Conservation (phyloP, 92 coral and sea anemone species). For the Zoanthus sociatus region DNA sequence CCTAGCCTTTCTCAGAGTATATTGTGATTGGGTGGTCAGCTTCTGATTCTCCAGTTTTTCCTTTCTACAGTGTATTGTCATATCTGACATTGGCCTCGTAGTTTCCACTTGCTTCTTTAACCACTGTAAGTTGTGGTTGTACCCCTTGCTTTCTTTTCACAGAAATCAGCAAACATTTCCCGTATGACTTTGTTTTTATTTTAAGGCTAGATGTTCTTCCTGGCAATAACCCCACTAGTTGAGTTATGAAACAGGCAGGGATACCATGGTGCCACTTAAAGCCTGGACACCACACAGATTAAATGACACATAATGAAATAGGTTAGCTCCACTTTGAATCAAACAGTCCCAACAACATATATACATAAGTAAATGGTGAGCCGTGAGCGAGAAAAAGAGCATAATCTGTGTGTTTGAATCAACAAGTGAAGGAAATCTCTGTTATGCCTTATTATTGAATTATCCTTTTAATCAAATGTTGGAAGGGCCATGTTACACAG, state of each 20-base stretch:
- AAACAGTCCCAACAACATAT: background rate
- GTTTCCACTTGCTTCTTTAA: too few relatives aligned
- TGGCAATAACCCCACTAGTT: background rate
- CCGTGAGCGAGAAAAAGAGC: background rate
- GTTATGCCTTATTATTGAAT: background rate
- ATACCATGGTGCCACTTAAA: background rate
- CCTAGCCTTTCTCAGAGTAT: too few relatives aligned
- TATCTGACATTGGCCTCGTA: too few relatives aligned
- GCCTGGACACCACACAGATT: background rate
- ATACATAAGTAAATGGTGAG: background rate
- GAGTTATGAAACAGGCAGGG: background rate
- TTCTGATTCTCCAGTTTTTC: too few relatives aligned
- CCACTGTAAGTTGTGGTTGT: too few relatives aligned
- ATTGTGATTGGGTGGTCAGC: too few relatives aligned
- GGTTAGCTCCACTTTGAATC: background rate
- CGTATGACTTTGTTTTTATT: too few relatives aligned
- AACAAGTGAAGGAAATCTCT: background rate
- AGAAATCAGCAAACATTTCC: background rate
- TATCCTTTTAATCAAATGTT: background rate
- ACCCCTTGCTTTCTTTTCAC: background rate
- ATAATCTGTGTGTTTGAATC: background rate
- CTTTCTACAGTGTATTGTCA: too few relatives aligned
- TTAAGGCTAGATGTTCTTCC: background rate
- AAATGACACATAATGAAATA: background rate
- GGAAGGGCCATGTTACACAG: background rate